Percentiles rank a stretch among this genome's conserved stretches.
Evolutionary conservation across 2,797 vertebrate species (phyloP).

Genomic region (Diceros bicornis): DNA sequence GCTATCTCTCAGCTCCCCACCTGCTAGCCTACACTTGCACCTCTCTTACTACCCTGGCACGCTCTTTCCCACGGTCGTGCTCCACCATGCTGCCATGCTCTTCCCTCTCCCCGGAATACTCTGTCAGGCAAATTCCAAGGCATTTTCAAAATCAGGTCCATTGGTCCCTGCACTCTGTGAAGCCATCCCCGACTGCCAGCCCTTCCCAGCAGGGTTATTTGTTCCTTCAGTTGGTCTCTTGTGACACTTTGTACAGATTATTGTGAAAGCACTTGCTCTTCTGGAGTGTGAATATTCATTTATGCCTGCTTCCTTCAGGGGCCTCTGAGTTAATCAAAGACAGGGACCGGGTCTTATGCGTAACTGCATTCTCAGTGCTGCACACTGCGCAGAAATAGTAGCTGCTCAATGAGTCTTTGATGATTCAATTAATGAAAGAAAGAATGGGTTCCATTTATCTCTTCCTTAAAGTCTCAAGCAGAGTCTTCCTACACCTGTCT

Average conservation of each 20-base stretch:
- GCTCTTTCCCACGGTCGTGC: fast-evolving
- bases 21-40: fast-evolving
- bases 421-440: neutral
- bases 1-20: neutral
- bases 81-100: too few species aligned
- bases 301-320: neutral
- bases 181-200: neutral
- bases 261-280: neutral
- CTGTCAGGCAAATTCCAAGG: neutral
- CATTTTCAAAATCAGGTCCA: neutral
- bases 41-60: neutral
- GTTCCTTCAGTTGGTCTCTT: neutral
- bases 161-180: neutral
- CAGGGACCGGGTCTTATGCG: neutral
- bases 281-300: neutral
- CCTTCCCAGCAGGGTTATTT: neutral
- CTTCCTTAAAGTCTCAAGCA: neutral
- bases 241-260: neutral
- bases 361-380: neutral
- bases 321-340: neutral
- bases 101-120: neutral
- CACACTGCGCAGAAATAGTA: neutral
- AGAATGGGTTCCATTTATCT: neutral
- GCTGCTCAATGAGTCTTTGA: neutral
- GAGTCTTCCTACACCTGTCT: neutral